phyloP scores from a whole-genome alignment of 23 tunicate genomes.

The Ciona savignyi region DNA sequence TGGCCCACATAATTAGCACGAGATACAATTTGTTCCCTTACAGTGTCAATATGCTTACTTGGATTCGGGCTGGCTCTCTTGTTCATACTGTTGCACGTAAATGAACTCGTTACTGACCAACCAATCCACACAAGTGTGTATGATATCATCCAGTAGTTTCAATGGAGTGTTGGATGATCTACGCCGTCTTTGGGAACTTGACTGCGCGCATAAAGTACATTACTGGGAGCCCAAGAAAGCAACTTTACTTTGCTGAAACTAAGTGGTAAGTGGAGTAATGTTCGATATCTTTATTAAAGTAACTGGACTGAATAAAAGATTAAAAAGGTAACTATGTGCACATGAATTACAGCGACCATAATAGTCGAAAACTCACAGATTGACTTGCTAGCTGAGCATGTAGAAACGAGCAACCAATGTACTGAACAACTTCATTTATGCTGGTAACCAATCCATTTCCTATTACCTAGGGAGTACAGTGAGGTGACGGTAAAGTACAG shows the following conservation, averaged over 20 bases:
- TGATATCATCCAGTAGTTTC: constrained; percentile 3
- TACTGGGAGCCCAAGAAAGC: too few relatives aligned
- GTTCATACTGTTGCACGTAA: neutral
- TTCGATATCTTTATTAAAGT: too few relatives aligned
- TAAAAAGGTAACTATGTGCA: too few relatives aligned
- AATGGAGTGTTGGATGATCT: neutral
- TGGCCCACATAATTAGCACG: too few relatives aligned
- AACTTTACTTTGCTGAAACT: too few relatives aligned
- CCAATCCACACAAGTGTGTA: constrained; percentile 53
- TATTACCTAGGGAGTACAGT: constrained; percentile 48
- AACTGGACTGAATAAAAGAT: too few relatives aligned
- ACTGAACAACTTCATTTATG: constrained; percentile 25
- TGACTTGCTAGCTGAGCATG: constrained; percentile 28
- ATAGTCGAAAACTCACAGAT: neutral
- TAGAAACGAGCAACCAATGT: constrained; percentile 45
- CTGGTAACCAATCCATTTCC: constrained; percentile 59
- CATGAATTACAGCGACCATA: too few relatives aligned
- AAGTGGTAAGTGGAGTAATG: too few relatives aligned
- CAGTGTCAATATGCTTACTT: neutral
- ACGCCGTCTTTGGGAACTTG: neutral
- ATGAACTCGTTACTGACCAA: constrained; percentile 79
- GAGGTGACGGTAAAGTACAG: neutral
- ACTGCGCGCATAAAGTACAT: too few relatives aligned
- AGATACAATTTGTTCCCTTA: too few relatives aligned
- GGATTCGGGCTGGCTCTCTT: neutral